Evolutionary conservation across 2,888 invertebrate species (phyloP).

Genomic region (Cybosia mesomella): DNA sequence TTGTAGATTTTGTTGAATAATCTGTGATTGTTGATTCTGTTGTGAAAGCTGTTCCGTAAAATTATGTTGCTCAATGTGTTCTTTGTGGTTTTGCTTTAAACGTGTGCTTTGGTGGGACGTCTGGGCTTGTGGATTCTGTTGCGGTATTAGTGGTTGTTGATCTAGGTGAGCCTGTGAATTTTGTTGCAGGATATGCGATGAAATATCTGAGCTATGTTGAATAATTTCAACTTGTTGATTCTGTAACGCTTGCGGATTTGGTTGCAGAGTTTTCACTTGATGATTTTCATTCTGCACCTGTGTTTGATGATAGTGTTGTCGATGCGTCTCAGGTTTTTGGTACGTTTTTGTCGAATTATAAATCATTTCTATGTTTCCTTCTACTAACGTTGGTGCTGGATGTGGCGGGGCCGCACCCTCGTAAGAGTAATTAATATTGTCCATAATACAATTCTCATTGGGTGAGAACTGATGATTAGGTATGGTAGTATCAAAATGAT

Average conservation of each 20-base stretch:
- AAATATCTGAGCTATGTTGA: neutral
- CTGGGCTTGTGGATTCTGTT: slow-evolving; percentile 22
- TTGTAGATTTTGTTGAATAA: slow-evolving; percentile 8
- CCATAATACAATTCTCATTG: slow-evolving; percentile 39
- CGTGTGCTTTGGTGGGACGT: slow-evolving; percentile 25
- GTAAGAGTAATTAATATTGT: slow-evolving; percentile 45
- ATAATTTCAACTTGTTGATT: neutral
- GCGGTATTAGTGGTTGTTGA: neutral
- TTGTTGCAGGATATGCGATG: neutral
- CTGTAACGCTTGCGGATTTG: neutral
- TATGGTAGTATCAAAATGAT: slow-evolving; percentile 41
- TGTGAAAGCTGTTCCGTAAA: slow-evolving; percentile 17
- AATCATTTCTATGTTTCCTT: slow-evolving; percentile 33
- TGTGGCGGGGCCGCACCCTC: slow-evolving; percentile 28
- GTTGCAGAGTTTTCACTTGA: slow-evolving; percentile 4
- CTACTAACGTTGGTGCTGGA: neutral
- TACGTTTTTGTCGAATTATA: slow-evolving; percentile 51
- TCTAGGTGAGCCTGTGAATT: neutral
- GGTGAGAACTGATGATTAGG: slow-evolving; percentile 45
- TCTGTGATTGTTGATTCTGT: slow-evolving; percentile 20
- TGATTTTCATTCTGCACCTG: slow-evolving; percentile 28
- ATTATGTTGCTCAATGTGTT: neutral
- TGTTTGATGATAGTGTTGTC: slow-evolving; percentile 20
- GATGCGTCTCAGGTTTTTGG: slow-evolving; percentile 36
- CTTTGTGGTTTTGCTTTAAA: slow-evolving; percentile 9